Evolutionary conservation across 2,113 vertebrate genomes (phyloP).

Genomic region (Zapornia atra): DNA sequence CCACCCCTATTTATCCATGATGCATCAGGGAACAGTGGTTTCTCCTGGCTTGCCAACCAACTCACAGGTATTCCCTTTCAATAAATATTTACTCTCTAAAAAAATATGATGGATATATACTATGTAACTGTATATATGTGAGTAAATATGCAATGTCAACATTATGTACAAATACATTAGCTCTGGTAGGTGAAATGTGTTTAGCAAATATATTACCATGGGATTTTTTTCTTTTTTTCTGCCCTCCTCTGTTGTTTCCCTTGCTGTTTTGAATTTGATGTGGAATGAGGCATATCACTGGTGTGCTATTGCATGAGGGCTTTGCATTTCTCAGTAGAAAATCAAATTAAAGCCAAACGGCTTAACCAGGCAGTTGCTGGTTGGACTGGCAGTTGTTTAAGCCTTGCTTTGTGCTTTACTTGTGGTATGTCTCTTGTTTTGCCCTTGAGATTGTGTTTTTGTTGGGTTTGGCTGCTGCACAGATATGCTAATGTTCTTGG

Average conservation of each 20-base stretch:
- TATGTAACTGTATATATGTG: slow-evolving; percentile 34
- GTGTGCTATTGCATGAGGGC: slow-evolving; percentile 62
- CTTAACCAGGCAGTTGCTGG: slow-evolving; percentile 34
- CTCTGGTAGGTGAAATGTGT: slow-evolving; percentile 47
- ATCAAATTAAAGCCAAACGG: slow-evolving; percentile 18
- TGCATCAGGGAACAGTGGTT: not conserved
- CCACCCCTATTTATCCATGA: not conserved
- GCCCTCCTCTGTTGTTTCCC: slow-evolving; percentile 36
- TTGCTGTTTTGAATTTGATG: slow-evolving; percentile 30
- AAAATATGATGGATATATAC: slow-evolving; percentile 1
- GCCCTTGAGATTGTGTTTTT: not conserved
- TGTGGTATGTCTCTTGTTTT: not conserved
- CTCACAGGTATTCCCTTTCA: slow-evolving; percentile 2
- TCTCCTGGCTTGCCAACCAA: slow-evolving; percentile 24
- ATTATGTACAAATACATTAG: slow-evolving; percentile 40
- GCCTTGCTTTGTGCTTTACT: not conserved
- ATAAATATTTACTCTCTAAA: slow-evolving; percentile 48
- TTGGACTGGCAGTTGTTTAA: slow-evolving; percentile 11
- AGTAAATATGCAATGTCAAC: slow-evolving; percentile 41
- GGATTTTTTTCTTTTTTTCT: slow-evolving; percentile 8
- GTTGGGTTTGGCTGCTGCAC: not conserved
- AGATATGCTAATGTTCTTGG: not conserved
- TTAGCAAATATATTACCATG: slow-evolving; percentile 40
- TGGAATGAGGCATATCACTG: slow-evolving; percentile 50
- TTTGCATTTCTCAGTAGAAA: slow-evolving; percentile 54